A percentile compares a stretch with the other conserved stretches of the same genome.
Evolutionary conservation across 2,888 invertebrate genomes (phyloP).

Genomic region (Oligia strigilis): DNA sequence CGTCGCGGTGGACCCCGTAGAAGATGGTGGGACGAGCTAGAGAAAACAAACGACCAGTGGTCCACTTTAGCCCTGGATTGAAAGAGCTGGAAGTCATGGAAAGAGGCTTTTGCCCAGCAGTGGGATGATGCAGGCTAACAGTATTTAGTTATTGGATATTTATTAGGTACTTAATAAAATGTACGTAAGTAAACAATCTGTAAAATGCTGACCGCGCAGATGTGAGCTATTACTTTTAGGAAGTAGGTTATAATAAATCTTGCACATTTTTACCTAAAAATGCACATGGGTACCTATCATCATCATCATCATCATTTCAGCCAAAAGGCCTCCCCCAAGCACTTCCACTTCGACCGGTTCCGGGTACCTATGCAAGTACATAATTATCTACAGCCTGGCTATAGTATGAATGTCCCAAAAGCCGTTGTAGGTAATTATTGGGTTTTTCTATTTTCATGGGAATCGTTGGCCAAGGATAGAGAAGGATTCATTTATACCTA

Average conservation of each 20-base stretch:
- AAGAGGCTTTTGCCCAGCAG: neutral
- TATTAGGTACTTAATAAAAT: conserved; percentile 34
- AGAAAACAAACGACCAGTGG: neutral
- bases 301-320: no score
- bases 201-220: conserved; percentile 30
- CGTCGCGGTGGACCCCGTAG: neutral
- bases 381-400: neutral
- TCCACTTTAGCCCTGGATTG: neutral
- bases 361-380: neutral
- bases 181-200: conserved; percentile 27
- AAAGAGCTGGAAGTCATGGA: neutral
- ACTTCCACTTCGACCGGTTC: no score
- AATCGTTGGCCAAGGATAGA: neutral
- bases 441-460: neutral
- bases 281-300: no score
- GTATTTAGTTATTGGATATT: conserved; percentile 17
- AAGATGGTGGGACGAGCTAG: neutral
- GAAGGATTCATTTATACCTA: neutral
- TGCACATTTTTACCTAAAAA: conserved; percentile 26
- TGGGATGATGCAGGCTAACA: neutral
- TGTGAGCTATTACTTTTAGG: conserved; percentile 18
- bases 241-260: conserved; percentile 23
- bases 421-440: neutral
- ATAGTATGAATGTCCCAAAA: neutral
- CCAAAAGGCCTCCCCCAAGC: no score